Evolutionary conservation across 2,888 invertebrate genomes (phyloP), one percentile per base, ranked within the genome.

Genomic region (Melanchra persicariae): DNA sequence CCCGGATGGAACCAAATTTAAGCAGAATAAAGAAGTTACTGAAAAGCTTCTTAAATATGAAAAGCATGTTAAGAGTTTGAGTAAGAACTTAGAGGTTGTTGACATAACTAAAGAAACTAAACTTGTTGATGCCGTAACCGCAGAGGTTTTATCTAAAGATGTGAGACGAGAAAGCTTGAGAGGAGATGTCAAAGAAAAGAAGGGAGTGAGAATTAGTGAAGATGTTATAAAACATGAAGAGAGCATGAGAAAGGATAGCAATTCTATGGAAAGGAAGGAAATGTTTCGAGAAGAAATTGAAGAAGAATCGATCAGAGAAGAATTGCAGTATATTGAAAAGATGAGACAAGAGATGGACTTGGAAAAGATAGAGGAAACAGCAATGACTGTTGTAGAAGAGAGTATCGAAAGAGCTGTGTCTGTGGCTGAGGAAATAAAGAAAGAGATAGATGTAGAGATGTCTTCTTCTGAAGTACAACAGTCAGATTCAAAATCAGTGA

Each of bases 401-500:
- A 96, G 92, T 61, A 91, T 95, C 45, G 88, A 91, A 73, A 91
- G 89, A 82, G 94, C 95, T 58, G 79, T 94, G 0, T 89, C 90
- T 2, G 91, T 94, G 0, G 89, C 94, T 22, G 88, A 92, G 76
- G 90, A 94, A 68, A 91, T 94, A 26, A 90, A 93, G 67, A 89
- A 91, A 72, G 94, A 93, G 83, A 91, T 94, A 0, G 89, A 91
- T 65, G 74, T 85, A 64, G 94, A 91, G 79, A 55, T 79, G 1
- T 74, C 26, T 19, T 57, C 74, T 10, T 54, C 67, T n/a, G 74
- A 69, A 59, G 9, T 15, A 7, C 62, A 65, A 55, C 9, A 49
- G 15, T 47, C 66, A 8, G 70, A 78, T 66, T 54, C 61, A 43
- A 62, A 78, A 70, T 65, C 70, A n/a, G 26, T 60, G 0, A 76